These are phyloP conservation scores for Drosophila affinis DNA, from an alignment of 2,888 invertebrate genomes.

Conservation along the genomic window DNA sequence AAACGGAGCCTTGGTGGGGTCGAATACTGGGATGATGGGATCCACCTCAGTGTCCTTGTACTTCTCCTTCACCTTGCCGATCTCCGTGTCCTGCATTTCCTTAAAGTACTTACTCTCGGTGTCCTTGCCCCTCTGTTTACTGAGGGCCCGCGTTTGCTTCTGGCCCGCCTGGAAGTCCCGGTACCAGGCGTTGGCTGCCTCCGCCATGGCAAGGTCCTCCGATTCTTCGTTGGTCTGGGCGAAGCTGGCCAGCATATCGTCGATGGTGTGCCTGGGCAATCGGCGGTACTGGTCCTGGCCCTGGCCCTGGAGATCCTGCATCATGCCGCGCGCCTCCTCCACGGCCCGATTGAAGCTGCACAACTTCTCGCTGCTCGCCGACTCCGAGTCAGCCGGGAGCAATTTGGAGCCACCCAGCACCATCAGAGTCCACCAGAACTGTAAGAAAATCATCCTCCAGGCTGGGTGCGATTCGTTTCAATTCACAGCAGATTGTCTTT, in stretches of 20 bases:
- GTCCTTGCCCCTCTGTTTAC: not conserved
- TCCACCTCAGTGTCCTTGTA: constrained; percentile 43
- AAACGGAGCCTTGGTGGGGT: not conserved
- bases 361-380: constrained; percentile 51
- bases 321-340: constrained; percentile 50
- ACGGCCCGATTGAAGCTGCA: constrained; percentile 62
- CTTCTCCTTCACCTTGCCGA: constrained; percentile 57
- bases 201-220: constrained; percentile 44
- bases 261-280: constrained; percentile 57
- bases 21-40: constrained; percentile 9
- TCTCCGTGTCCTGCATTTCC: constrained; percentile 51
- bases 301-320: constrained; percentile 46
- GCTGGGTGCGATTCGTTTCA: not conserved
- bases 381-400: not conserved
- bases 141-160: constrained; percentile 26
- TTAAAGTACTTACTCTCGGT: constrained; percentile 23
- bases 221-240: constrained; percentile 36
- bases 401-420: constrained; percentile 36
- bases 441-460: constrained; percentile 54
- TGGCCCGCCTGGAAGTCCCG: constrained; percentile 47
- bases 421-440: constrained; percentile 69
- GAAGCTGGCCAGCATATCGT: constrained; percentile 66
- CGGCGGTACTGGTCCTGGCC: constrained; percentile 17
- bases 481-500: constrained; percentile 6
- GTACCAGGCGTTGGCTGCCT: constrained; percentile 69